phyloP scores from a whole-genome alignment of 2,113 vertebrate species.

The Dendropsophus ebraccatus region DNA sequence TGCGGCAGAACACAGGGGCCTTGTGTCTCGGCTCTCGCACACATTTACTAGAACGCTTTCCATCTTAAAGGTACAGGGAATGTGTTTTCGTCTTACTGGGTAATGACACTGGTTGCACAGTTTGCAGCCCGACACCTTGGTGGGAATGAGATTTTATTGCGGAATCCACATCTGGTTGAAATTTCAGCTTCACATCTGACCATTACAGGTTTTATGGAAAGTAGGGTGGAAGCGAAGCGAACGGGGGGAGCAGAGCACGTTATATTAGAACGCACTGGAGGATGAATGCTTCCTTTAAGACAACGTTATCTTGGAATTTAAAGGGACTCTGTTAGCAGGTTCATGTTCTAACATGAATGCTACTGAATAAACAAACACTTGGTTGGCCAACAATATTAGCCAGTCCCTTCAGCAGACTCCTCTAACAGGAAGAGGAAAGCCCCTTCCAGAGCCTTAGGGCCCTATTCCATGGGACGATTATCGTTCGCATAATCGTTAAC shows the following conservation, averaged over 20 bases:
- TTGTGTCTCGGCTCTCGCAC: not conserved
- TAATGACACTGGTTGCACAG: not conserved
- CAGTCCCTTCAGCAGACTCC: not conserved
- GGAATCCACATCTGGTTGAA: conserved; percentile 44
- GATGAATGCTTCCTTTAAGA: not conserved
- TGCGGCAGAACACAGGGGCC: conserved; percentile 5
- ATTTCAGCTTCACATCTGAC: conserved; percentile 3
- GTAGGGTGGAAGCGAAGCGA: not conserved
- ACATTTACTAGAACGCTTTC: conserved; percentile 12
- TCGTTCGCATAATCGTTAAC: no score
- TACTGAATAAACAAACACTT: no score
- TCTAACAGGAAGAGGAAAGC: not conserved
- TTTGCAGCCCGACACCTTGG: conserved; percentile 2
- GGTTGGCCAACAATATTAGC: not conserved
- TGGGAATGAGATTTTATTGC: conserved; percentile 19
- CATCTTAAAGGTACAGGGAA: not conserved
- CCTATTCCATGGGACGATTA: no score
- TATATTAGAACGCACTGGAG: not conserved
- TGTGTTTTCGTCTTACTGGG: not conserved
- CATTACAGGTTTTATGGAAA: not conserved
- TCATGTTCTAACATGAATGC: no score
- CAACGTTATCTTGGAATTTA: no score
- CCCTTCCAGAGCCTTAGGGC: no score
- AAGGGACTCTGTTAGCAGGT: no score
- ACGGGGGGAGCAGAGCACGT: not conserved